Evolutionary conservation across 2,888 invertebrate species (phyloP).

Genomic region (Temnothorax rugatulus): DNA sequence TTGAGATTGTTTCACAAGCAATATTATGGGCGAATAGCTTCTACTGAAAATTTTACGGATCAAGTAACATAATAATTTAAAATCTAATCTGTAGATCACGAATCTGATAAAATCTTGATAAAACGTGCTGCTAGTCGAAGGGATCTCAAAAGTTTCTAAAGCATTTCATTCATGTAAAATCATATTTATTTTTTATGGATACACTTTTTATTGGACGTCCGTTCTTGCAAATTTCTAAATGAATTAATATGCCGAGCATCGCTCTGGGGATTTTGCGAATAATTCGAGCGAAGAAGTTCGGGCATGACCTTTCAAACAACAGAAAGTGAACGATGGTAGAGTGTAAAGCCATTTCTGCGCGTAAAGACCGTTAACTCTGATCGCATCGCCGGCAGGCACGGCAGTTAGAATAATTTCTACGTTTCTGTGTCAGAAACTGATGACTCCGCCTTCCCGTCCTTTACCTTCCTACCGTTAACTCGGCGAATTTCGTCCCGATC

Average conservation of each 20-base stretch:
- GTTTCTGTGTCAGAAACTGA: constrained; percentile 70
- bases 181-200: background rate
- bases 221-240: background rate
- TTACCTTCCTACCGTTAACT: constrained; percentile 67
- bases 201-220: background rate
- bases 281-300: constrained; percentile 42
- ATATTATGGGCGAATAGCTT: background rate
- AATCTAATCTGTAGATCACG: background rate
- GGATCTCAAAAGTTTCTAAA: background rate
- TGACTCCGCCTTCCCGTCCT: constrained; percentile 63
- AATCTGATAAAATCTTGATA: background rate
- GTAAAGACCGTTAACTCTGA: constrained; percentile 77
- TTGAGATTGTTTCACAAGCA: background rate
- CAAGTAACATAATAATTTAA: background rate
- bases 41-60: background rate
- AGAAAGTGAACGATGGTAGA: constrained; percentile 63
- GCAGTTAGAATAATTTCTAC: constrained; percentile 74
- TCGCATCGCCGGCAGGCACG: constrained; percentile 67
- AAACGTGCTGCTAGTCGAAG: background rate
- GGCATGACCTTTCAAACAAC: constrained; percentile 69
- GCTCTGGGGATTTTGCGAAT: constrained; percentile 6
- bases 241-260: background rate
- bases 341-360: constrained; percentile 69
- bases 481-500: constrained; percentile 56
- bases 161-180: constrained; percentile 13